Conservation (phyloP, 1,140 invertebrate genomes). For the Cylas formicarius region DNA sequence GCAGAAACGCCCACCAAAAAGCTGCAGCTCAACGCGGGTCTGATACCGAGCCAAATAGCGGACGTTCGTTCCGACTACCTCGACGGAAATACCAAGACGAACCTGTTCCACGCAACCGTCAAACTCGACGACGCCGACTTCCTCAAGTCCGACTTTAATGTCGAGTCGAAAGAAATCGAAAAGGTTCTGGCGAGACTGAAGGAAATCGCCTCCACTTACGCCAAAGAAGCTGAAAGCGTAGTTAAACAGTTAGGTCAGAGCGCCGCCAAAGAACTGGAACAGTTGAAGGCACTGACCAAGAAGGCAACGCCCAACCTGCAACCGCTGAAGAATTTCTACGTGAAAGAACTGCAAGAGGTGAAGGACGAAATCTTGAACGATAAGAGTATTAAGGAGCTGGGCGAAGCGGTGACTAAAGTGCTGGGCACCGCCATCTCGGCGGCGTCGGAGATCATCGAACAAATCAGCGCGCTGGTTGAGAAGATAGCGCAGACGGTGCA, state of each 20-base stretch:
- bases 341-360: conserved; percentile 52
- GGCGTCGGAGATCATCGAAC: conserved; percentile 43
- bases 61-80: conserved; percentile 53
- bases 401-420: conserved; percentile 54
- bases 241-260: conserved; percentile 33
- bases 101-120: conserved; percentile 51
- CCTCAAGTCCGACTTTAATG: conserved; percentile 56
- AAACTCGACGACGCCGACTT: conserved; percentile 60
- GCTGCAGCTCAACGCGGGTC: conserved; percentile 47
- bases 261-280: conserved; percentile 35
- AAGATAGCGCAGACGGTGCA: conserved; percentile 43
- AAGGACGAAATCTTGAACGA: conserved; percentile 58
- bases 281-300: conserved; percentile 46
- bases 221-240: conserved; percentile 22
- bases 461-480: conserved; percentile 43
- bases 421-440: conserved; percentile 45
- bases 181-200: conserved; percentile 35
- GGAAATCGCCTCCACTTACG: conserved; percentile 10
- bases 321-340: conserved; percentile 50
- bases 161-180: conserved; percentile 57
- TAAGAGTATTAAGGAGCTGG: conserved; percentile 56
- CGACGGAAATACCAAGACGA: conserved; percentile 49
- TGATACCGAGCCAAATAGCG: conserved; percentile 57
- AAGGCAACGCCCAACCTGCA: conserved; percentile 55
- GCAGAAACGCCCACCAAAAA: conserved; percentile 48